phyloP scores from a whole-genome alignment of 2,888 invertebrate genomes.

The Trypoxylon attenuatum region DNA sequence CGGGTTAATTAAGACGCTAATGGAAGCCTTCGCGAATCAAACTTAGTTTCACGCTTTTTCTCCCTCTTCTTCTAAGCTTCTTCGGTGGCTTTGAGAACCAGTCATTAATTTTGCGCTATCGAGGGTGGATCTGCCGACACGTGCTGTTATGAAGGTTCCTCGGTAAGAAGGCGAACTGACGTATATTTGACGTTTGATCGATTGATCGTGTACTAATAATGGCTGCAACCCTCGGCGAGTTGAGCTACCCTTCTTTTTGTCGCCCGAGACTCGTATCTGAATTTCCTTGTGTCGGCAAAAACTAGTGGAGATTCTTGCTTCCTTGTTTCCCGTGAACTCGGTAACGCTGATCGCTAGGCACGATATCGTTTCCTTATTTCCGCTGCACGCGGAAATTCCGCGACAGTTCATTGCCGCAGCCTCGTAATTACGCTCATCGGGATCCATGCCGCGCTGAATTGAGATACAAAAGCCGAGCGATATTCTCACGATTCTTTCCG shows the following conservation, averaged over 20 bases:
- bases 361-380: neutral
- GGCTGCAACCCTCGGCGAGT: neutral
- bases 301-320: no score
- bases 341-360: neutral
- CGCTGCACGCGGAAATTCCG: neutral
- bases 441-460: constrained; percentile 14
- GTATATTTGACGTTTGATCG: constrained; percentile 50
- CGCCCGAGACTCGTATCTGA: no score
- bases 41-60: constrained; percentile 34
- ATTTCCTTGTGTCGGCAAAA: no score
- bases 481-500: constrained; percentile 27
- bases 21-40: constrained; percentile 26
- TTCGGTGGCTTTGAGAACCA: no score
- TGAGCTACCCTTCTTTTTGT: neutral
- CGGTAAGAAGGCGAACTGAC: constrained; percentile 9
- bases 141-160: constrained; percentile 3
- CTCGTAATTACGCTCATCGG: constrained; percentile 13
- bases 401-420: neutral
- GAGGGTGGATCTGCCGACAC: no score
- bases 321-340: neutral
- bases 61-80: constrained; percentile 21
- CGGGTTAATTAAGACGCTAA: constrained; percentile 35
- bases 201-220: constrained; percentile 28
- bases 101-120: constrained; percentile 53
- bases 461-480: constrained; percentile 21